Conservation (phyloP, 2,113 vertebrate genomes). For the Bos indicus region DNA sequence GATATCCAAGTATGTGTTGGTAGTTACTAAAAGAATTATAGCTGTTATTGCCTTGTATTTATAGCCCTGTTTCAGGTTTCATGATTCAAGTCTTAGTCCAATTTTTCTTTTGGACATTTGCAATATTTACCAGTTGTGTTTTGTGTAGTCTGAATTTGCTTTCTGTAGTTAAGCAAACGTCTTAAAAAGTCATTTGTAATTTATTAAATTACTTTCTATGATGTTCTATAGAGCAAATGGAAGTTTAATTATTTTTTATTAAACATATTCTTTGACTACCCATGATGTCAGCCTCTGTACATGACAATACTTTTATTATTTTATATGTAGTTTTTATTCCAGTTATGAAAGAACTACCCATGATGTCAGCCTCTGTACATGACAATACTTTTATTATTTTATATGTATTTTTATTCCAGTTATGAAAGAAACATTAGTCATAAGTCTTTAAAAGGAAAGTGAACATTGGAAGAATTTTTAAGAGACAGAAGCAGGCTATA, state of each 20-base stretch:
- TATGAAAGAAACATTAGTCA: slow-evolving; percentile 9
- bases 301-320: slow-evolving; percentile 69
- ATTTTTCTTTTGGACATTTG: slow-evolving; percentile 92
- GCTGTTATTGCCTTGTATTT: slow-evolving; percentile 91
- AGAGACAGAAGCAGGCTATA: slow-evolving; percentile 11
- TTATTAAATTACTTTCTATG: slow-evolving; percentile 99
- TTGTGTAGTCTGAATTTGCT: slow-evolving; percentile 98
- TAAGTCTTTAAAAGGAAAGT: slow-evolving; percentile 4
- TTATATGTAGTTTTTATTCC: slow-evolving; percentile 13
- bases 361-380: slow-evolving; percentile 85
- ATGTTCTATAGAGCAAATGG: slow-evolving; percentile 99
- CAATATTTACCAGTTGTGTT: slow-evolving; percentile 99
- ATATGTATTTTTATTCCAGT: slow-evolving; percentile 17
- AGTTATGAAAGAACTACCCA: slow-evolving; percentile 83
- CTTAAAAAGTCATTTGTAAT: slow-evolving; percentile 99
- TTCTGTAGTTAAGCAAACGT: slow-evolving; percentile 98
- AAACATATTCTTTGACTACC: slow-evolving; percentile 99
- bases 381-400: slow-evolving; percentile 62
- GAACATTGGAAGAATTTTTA: slow-evolving; percentile 7
- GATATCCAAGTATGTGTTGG: slow-evolving; percentile 86
- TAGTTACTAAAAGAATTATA: slow-evolving; percentile 91
- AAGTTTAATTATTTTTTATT: slow-evolving; percentile 99
- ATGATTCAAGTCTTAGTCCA: slow-evolving; percentile 92
- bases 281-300: slow-evolving; percentile 85
- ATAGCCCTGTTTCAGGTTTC: slow-evolving; percentile 89